Conservation (phyloP, 2,888 invertebrate species). For the Caenorhabditis imperialis region DNA sequence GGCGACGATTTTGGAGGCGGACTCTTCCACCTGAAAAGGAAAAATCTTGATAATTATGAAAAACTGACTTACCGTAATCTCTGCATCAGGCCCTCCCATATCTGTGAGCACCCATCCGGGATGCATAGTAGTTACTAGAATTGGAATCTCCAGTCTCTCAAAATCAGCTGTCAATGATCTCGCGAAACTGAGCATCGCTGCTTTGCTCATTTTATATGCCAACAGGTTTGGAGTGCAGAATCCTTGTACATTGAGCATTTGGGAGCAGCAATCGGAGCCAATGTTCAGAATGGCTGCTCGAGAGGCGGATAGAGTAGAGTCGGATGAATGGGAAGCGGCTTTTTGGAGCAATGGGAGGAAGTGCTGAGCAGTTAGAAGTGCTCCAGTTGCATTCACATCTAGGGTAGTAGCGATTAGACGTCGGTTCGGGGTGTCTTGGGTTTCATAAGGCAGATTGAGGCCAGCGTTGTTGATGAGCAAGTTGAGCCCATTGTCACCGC, state of each 20-base stretch:
- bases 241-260: slow-evolving; percentile 31
- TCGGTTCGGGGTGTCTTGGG: slow-evolving; percentile 3
- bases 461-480: slow-evolving; percentile 51
- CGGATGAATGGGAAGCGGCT: slow-evolving; percentile 25
- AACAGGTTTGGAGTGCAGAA: slow-evolving; percentile 21
- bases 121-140: slow-evolving; percentile 42
- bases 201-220: slow-evolving; percentile 53
- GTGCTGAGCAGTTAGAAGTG: slow-evolving; percentile 33
- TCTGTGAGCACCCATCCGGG: slow-evolving; percentile 55
- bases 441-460: slow-evolving; percentile 22
- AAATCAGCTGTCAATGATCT: slow-evolving; percentile 39
- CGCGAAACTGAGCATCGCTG: slow-evolving; percentile 44
- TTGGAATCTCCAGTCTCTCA: slow-evolving; percentile 28
- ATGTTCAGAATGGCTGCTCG: slow-evolving; percentile 62
- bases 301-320: slow-evolving; percentile 40
- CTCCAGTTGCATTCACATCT: slow-evolving; percentile 45
- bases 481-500: slow-evolving; percentile 31
- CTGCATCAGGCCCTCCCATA: slow-evolving; percentile 48
- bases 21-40: slow-evolving; percentile 19
- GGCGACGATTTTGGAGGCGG: slow-evolving; percentile 5
- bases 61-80: slow-evolving; percentile 41
- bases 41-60: too few relatives aligned
- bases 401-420: slow-evolving; percentile 17
- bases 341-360: slow-evolving; percentile 45
- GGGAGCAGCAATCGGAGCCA: slow-evolving; percentile 52